These are phyloP conservation scores for Zophobas atratus DNA, from an alignment of 1,140 invertebrate species.

Conservation along the genomic window DNA sequence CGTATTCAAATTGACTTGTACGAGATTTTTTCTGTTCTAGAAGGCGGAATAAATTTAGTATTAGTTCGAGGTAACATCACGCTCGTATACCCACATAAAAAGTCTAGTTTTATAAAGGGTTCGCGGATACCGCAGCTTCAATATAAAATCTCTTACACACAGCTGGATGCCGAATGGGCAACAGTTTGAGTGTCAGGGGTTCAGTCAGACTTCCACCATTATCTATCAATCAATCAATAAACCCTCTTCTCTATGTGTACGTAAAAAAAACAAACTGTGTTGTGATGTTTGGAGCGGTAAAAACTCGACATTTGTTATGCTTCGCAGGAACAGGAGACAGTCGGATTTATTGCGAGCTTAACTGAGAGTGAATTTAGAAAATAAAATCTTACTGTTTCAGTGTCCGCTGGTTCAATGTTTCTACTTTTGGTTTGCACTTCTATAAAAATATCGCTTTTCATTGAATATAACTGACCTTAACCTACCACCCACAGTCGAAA, in stretches of 20 bases:
- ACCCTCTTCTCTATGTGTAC: constrained; percentile 1
- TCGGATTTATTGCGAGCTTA: no score
- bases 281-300: no score
- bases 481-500: constrained; percentile 11
- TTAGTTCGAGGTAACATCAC: constrained; percentile 27
- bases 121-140: constrained; percentile 19
- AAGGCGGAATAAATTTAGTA: constrained; percentile 22
- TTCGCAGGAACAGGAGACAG: no score
- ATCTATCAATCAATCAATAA: constrained; percentile 41
- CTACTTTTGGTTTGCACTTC: no score
- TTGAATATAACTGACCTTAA: background rate
- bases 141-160: constrained; percentile 24
- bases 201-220: constrained; percentile 13
- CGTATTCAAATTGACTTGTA: constrained; percentile 14
- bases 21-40: constrained; percentile 23
- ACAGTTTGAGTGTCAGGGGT: constrained; percentile 36
- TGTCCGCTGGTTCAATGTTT: no score
- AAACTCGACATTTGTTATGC: no score
- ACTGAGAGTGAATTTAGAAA: no score
- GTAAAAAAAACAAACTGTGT: background rate
- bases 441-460: background rate
- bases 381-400: no score
- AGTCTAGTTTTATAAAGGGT: constrained; percentile 29
- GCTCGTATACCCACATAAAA: constrained; percentile 22
- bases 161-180: constrained; percentile 31